Evolutionary conservation across 2,888 invertebrate genomes (phyloP), one percentile per base, ranked within the genome.

Genomic region (Gryllus longicercus): DNA sequence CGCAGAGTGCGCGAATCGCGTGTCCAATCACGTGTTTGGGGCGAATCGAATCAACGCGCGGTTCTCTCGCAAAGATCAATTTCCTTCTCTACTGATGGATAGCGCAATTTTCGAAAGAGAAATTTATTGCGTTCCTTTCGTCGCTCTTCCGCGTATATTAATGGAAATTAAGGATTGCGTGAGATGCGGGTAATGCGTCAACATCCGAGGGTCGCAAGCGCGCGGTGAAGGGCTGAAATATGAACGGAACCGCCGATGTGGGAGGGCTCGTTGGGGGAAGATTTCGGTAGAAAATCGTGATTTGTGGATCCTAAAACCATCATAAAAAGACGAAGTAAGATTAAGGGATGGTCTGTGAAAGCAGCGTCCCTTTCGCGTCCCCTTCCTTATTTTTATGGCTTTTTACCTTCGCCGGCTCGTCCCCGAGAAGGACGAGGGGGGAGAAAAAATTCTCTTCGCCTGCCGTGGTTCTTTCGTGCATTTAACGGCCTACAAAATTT

Each of bases 301-400:
- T 76, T 76, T 76, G 76, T 76, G 76, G 76, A 76, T 76, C 25
- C 25, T 76, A 76, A 76, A 76, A 76, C 23, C 76, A 76, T 76
- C 76, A 76, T 76, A 76, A 76, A 76, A 76, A 76, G 76, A 63
- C 63, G 63, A 76, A 76, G 76, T 76, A 76, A 76, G 76, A 76
- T 76, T 76, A 76, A 76, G 23, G 76, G 76, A 23, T 23, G 76
- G 38, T 16, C 76, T 76, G 76, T 63, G 63, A 63, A 63, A 63
- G 63, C 63, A 63, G 14, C 63, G 63, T 63, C 63, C n/a, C 63
- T n/a, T 63, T n/a, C n/a, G 63, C 63, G n/a, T n/a, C 63, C 63
- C 63, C 63, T 18, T n/a, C 63, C 63, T 63, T 63, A 63, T 63
- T 63, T 63, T 63, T 63, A 63, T 63, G 63, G n/a, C 63, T 63